Percentiles rank a stretch among this genome's conserved stretches.
Evolutionary conservation across 2,888 invertebrate genomes (phyloP).

Genomic region (Callyntrura guangdongensis): DNA sequence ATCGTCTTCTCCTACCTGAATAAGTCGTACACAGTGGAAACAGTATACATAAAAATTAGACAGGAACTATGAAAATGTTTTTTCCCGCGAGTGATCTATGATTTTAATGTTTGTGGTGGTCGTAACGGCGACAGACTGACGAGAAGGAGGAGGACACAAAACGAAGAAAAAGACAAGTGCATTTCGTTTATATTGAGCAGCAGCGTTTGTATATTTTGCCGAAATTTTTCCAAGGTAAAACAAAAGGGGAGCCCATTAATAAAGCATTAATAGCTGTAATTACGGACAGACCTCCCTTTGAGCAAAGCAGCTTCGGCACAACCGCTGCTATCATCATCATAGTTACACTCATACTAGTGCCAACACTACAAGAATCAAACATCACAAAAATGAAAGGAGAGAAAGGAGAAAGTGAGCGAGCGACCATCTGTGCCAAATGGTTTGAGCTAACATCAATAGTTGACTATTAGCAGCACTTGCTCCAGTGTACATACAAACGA

Average conservation of each 20-base stretch:
- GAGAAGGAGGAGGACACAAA: slow-evolving; percentile 31
- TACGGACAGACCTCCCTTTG: slow-evolving; percentile 78
- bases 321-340: background rate
- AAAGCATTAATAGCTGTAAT: slow-evolving; percentile 81
- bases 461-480: slow-evolving; percentile 70
- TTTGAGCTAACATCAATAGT: slow-evolving; percentile 59
- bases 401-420: slow-evolving; percentile 58
- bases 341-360: no score
- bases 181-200: slow-evolving; percentile 18
- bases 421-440: slow-evolving; percentile 74
- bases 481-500: background rate
- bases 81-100: background rate
- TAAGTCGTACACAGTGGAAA: background rate
- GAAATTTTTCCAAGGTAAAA: slow-evolving; percentile 54
- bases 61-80: background rate
- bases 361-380: slow-evolving; percentile 61
- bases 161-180: slow-evolving; percentile 56
- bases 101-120: background rate
- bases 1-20: background rate
- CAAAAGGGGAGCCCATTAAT: slow-evolving; percentile 75
- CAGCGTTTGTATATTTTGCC: slow-evolving; percentile 14
- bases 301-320: slow-evolving; percentile 1
- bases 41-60: background rate
- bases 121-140: slow-evolving; percentile 37
- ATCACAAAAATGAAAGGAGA: slow-evolving; percentile 18